A percentile compares a stretch with the other conserved stretches of the same genome.
phyloP scores from a whole-genome alignment of 1,140 invertebrate genomes.

The Platyscapa corneri region DNA sequence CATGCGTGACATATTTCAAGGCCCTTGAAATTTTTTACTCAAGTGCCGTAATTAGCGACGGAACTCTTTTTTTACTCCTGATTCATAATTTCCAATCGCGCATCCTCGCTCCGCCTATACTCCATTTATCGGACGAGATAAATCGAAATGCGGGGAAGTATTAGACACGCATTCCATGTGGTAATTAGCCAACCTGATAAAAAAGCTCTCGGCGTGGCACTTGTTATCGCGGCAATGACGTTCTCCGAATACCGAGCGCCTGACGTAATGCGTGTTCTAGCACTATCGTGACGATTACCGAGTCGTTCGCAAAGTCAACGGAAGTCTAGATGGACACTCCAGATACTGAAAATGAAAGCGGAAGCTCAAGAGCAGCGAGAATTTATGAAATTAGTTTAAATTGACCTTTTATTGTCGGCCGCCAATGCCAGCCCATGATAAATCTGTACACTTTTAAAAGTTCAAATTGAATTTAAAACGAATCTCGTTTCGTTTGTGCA shows the following conservation, averaged over 20 bases:
- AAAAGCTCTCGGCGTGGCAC: neutral
- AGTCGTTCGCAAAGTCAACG: neutral
- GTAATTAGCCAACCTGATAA: slow-evolving; percentile 36
- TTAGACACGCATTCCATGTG: slow-evolving; percentile 20
- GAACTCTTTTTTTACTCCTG: neutral
- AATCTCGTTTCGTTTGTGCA: too few species aligned
- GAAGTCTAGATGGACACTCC: neutral
- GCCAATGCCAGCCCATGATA: neutral
- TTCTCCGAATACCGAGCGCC: slow-evolving; percentile 17
- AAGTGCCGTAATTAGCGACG: neutral
- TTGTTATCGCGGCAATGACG: neutral
- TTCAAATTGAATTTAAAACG: too few species aligned
- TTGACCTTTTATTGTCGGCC: neutral
- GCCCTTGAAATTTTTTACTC: neutral
- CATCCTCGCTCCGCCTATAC: neutral
- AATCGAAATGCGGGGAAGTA: neutral
- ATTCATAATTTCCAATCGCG: neutral
- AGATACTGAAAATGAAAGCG: neutral
- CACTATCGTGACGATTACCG: slow-evolving; percentile 8
- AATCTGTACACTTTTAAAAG: too few species aligned
- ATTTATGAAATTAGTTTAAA: neutral
- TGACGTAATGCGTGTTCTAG: slow-evolving; percentile 15
- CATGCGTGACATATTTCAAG: neutral
- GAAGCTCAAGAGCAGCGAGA: neutral
- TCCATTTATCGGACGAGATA: neutral